Evolutionary conservation across 2,797 vertebrate genomes (phyloP).

Genomic region (Sorex maritimensis): DNA sequence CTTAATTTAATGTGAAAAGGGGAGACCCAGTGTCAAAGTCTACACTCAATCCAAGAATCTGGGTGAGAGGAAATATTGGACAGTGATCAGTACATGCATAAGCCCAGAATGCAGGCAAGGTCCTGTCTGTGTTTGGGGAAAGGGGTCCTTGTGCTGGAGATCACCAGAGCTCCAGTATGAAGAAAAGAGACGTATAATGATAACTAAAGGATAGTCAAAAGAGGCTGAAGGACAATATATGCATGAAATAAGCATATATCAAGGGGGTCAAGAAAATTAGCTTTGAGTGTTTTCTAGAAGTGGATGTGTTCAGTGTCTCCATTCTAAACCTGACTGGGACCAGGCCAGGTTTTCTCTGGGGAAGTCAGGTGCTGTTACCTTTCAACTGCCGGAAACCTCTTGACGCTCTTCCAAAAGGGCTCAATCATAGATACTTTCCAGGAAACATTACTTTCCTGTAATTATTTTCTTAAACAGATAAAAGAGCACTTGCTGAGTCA

Average conservation of each 20-base stretch:
- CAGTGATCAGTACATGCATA: background rate
- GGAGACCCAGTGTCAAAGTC: background rate
- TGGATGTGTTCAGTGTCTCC: background rate
- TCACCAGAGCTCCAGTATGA: background rate
- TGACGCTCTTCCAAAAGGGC: conserved; percentile 65
- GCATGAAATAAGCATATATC: background rate
- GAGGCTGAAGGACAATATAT: background rate
- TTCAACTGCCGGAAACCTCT: conserved; percentile 38
- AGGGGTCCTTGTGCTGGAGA: background rate
- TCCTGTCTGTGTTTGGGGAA: background rate
- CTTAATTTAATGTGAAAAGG: background rate
- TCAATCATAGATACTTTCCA: conserved; percentile 73
- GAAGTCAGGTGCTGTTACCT: background rate
- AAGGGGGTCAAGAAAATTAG: conserved; percentile 2
- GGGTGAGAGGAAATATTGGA: conserved; percentile 24
- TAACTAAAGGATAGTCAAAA: background rate
- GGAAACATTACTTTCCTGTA: conserved; percentile 76
- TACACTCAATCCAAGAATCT: conserved; percentile 2
- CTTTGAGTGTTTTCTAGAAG: conserved; percentile 21
- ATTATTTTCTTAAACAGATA: conserved; percentile 76
- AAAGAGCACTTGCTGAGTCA: conserved; percentile 60
- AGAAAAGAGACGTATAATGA: conserved; percentile 6
- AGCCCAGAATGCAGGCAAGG: background rate
- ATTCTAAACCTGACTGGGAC: conserved; percentile 11
- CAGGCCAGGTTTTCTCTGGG: background rate